Evolutionary conservation across 2,113 vertebrate genomes (phyloP), one percentile per base, ranked within the genome.

Genomic region (Ptychochromis oligacanthus): DNA sequence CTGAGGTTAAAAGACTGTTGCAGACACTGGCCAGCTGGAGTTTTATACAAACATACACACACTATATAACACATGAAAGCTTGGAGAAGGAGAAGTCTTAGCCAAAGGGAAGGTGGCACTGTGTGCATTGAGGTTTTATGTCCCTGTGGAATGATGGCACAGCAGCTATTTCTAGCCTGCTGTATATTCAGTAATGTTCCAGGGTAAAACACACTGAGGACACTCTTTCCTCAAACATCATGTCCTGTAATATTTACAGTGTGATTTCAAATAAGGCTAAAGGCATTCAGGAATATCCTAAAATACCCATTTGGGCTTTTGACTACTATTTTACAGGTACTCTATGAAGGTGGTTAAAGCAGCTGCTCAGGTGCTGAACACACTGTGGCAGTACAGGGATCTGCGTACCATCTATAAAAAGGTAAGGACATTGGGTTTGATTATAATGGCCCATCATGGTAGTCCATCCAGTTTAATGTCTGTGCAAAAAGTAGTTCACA

Each of bases 341-440:
- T 99, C 98, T 0, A 92, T 98, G 94, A 99, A 99, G 89, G 98
- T 99, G 89, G 97, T 99, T 72, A 99, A 99, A 92, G 97, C 98
- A 1, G 97, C 98, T 0, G 98, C 98, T 89, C 98, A 99, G 93
- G 98, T 99, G 31, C 95, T 99, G 94, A 99, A 97, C 87, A 99
- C 97, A 0, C 93, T 99, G 76, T 99, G 98, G 98, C 98, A 98
- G 93, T 99, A 99, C 93, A 94, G 97, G 89, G 98, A 99, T 88
- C 97, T 99, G 79, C 97, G 98, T 14, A 97, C 97, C 94, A 99
- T 99, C 94, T 99, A 99, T 89, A 99, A 99, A 93, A 99, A 99
- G 95, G 98, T 99, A 95, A 95, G 80, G 11, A 15, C 4, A 7
- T 6, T 49, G 2, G 8, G 13, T 40, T n/a, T 17, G 15, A 67